A percentile compares a stretch with the other conserved stretches of the same genome.
phyloP scores from a whole-genome alignment of 2,888 invertebrate species.

The Lasioglossum marginatum region DNA sequence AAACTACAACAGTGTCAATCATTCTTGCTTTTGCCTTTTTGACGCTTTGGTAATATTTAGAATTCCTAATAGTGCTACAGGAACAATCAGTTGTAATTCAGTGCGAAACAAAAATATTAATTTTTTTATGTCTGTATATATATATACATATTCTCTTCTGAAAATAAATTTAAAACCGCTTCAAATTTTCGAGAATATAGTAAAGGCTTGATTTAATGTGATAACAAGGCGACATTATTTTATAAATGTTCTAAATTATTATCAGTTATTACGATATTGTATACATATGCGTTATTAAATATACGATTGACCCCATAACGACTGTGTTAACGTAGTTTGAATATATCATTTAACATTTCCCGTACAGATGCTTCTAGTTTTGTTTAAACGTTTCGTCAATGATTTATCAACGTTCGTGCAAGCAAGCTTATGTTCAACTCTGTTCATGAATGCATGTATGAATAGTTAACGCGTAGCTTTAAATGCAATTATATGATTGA shows the following conservation, averaged over 20 bases:
- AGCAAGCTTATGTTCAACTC: constrained; percentile 16
- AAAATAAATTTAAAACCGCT: background rate
- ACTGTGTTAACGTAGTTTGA: background rate
- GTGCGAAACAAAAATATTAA: background rate
- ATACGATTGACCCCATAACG: background rate
- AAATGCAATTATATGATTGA: constrained; percentile 46
- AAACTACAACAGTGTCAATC: too few species aligned
- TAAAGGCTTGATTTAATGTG: background rate
- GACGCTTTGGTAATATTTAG: background rate
- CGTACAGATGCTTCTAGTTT: background rate
- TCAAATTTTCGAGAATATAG: background rate
- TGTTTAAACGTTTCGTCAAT: background rate
- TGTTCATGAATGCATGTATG: constrained; percentile 17
- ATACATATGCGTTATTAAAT: background rate
- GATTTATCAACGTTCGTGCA: constrained; percentile 48
- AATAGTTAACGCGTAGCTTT: constrained; percentile 46
- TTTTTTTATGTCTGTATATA: background rate
- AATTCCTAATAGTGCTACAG: too few species aligned
- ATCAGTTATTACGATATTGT: background rate
- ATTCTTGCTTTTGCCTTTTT: background rate
- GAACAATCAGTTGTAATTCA: background rate
- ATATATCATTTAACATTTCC: too few species aligned
- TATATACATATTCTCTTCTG: background rate
- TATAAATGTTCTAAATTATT: too few species aligned
- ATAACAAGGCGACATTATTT: too few species aligned